Conservation (phyloP, 2,113 vertebrate species). For the Pristiophorus japonicus region DNA sequence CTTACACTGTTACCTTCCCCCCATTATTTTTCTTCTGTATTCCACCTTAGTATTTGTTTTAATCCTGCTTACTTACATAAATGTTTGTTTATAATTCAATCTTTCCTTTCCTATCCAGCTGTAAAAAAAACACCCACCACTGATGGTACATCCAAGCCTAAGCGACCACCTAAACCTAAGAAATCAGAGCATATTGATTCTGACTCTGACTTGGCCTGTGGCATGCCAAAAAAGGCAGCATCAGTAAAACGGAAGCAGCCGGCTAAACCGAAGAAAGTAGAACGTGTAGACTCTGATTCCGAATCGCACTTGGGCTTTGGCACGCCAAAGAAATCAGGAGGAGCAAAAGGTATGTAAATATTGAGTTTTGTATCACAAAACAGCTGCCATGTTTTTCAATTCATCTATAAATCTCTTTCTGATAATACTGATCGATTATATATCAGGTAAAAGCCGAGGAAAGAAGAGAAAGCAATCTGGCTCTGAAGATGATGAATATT, state of each 20-base stretch:
- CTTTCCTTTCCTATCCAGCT: not conserved
- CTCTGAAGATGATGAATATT: slow-evolving; percentile 87
- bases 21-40: not conserved
- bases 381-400: not conserved
- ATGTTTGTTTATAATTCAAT: slow-evolving; percentile 6
- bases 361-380: not conserved
- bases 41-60: not conserved
- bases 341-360: slow-evolving; percentile 68
- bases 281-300: slow-evolving; percentile 82
- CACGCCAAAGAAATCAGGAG: slow-evolving; percentile 70
- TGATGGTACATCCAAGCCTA: slow-evolving; percentile 68
- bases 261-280: slow-evolving; percentile 80
- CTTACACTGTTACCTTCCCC: not conserved
- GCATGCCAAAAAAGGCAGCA: slow-evolving; percentile 71
- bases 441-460: slow-evolving; percentile 80
- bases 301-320: slow-evolving; percentile 73
- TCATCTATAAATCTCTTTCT: not conserved
- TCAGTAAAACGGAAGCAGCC: slow-evolving; percentile 69
- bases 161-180: slow-evolving; percentile 77
- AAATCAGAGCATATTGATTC: slow-evolving; percentile 80
- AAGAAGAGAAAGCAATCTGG: slow-evolving; percentile 89
- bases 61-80: not conserved
- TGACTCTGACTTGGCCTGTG: slow-evolving; percentile 87
- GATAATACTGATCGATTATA: slow-evolving; percentile 18
- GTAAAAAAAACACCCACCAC: slow-evolving; percentile 11